These are phyloP conservation scores for Phengaris alcon DNA, from an alignment of 2,888 invertebrate genomes.

Conservation along the genomic window DNA sequence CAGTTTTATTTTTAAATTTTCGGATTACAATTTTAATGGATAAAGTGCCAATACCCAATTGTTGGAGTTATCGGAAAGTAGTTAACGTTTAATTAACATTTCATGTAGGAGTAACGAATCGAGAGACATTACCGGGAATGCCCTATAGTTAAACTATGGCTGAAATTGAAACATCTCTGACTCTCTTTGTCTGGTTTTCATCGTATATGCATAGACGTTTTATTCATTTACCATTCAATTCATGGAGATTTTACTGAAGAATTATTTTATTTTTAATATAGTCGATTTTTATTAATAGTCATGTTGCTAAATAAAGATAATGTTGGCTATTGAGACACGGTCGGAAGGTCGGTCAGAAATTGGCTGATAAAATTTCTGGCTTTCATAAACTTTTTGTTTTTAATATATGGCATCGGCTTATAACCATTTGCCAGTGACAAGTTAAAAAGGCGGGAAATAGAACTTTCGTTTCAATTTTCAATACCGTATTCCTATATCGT, in stretches of 20 bases:
- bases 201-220: neutral
- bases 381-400: too few species aligned
- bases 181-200: constrained; percentile 4
- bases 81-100: constrained; percentile 13
- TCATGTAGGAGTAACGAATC: constrained; percentile 16
- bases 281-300: neutral
- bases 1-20: neutral
- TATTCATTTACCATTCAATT: neutral
- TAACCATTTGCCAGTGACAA: too few species aligned
- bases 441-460: too few species aligned
- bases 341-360: too few species aligned
- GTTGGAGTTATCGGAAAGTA: constrained; percentile 1
- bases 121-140: neutral
- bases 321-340: too few species aligned
- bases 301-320: neutral
- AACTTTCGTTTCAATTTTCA: too few species aligned
- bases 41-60: constrained; percentile 17
- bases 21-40: neutral
- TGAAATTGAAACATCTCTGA: constrained; percentile 21
- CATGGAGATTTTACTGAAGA: neutral
- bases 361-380: too few species aligned
- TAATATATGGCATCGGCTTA: too few species aligned
- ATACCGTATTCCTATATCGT: too few species aligned
- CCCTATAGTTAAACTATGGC: constrained; percentile 1
- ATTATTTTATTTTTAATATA: neutral